Evolutionary conservation across 2,797 vertebrate genomes (phyloP).

Genomic region (Tinamus major): DNA sequence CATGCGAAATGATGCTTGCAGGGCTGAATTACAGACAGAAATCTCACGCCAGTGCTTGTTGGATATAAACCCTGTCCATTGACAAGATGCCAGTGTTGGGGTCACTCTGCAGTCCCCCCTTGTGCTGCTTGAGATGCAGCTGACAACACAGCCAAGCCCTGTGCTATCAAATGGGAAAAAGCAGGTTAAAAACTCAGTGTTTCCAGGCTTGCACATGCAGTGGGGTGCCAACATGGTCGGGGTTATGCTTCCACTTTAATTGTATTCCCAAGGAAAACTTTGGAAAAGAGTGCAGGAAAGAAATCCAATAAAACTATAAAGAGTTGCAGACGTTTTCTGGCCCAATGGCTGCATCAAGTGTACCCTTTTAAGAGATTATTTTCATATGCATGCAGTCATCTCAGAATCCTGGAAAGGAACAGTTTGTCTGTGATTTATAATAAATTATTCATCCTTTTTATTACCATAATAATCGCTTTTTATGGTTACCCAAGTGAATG

Average conservation of each 20-base stretch:
- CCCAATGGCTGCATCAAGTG: slow-evolving; percentile 4
- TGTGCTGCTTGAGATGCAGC: background rate
- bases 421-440: slow-evolving; percentile 13
- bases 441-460: slow-evolving; percentile 54
- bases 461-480: slow-evolving; percentile 38
- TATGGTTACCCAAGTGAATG: slow-evolving; percentile 38
- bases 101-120: background rate
- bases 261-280: background rate
- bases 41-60: rapidly evolving
- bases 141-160: background rate
- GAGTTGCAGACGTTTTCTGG: background rate
- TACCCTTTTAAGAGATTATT: background rate
- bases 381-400: slow-evolving; percentile 44
- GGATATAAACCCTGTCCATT: rapidly evolving
- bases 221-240: rapidly evolving
- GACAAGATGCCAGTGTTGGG: background rate
- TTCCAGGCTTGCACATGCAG: background rate
- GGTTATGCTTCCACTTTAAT: background rate
- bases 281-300: background rate
- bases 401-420: slow-evolving; percentile 25
- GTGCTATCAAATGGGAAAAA: background rate
- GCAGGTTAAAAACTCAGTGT: background rate
- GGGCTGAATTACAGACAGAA: background rate
- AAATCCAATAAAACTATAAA: background rate
- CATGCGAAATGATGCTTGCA: rapidly evolving